Conservation (phyloP, 2,113 vertebrate species). For the Eublepharis macularius region DNA sequence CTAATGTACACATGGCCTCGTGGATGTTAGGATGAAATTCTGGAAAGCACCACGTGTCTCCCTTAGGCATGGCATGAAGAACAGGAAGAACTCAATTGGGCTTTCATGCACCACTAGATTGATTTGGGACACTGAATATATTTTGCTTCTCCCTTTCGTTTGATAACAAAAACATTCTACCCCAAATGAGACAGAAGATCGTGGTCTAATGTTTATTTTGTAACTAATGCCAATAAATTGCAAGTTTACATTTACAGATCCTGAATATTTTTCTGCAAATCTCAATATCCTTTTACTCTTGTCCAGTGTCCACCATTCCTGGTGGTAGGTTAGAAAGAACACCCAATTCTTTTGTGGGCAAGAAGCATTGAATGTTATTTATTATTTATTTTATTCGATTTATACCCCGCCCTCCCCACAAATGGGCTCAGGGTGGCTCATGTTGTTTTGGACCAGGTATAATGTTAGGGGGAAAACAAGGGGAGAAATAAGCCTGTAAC, state of each 20-base stretch:
- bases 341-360: too few species aligned
- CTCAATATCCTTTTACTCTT: slow-evolving; percentile 46
- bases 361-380: too few species aligned
- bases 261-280: slow-evolving; percentile 65
- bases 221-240: slow-evolving; percentile 75
- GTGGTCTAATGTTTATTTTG: slow-evolving; percentile 75
- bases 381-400: too few species aligned
- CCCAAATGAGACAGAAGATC: slow-evolving; percentile 67
- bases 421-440: too few species aligned
- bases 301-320: slow-evolving; percentile 15
- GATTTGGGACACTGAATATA: slow-evolving; percentile 68
- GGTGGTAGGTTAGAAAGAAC: not conserved
- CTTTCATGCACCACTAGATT: slow-evolving; percentile 50
- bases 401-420: too few species aligned
- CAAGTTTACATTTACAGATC: slow-evolving; percentile 72
- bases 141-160: slow-evolving; percentile 67
- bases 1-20: slow-evolving; percentile 1
- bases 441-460: too few species aligned
- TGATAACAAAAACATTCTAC: slow-evolving; percentile 65
- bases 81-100: slow-evolving; percentile 44
- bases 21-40: slow-evolving; percentile 16
- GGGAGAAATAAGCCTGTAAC: too few species aligned
- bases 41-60: not conserved
- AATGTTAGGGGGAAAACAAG: too few species aligned
- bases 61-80: slow-evolving; percentile 1